phyloP scores from a whole-genome alignment of 2,797 vertebrate species.

The Sciurus carolinensis region DNA sequence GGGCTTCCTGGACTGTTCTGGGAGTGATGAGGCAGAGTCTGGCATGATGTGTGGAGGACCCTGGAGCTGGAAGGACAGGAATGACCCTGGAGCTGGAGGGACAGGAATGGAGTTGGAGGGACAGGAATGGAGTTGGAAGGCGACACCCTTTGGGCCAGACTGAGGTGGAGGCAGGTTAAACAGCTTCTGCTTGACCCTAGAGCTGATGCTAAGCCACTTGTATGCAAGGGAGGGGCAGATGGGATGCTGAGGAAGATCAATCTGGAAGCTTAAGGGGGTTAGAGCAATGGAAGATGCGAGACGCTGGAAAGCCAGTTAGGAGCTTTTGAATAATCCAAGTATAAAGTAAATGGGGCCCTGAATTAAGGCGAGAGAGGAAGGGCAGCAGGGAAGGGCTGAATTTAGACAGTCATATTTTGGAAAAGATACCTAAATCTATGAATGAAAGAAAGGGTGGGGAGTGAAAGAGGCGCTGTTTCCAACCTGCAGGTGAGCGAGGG shows the following conservation, averaged over 20 bases:
- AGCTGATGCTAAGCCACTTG: not conserved
- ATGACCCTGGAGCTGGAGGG: not conserved
- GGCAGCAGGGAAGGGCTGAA: not conserved
- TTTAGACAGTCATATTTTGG: not conserved
- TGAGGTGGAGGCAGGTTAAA: not conserved
- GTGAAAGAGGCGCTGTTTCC: not conserved
- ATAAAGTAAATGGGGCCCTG: not conserved
- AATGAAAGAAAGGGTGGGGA: not conserved
- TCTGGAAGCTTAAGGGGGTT: slow-evolving; percentile 16
- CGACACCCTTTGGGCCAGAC: not conserved
- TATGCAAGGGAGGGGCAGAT: not conserved
- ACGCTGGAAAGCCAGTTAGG: not conserved
- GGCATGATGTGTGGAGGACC: not conserved
- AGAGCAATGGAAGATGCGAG: not conserved
- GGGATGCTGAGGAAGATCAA: slow-evolving; percentile 13
- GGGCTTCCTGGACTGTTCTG: not conserved
- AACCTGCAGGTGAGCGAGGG: not conserved
- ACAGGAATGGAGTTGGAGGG: not conserved
- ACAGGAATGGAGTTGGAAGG: not conserved
- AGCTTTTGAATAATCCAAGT: not conserved
- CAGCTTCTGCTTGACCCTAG: not conserved
- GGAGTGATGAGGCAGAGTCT: not conserved
- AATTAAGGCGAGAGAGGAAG: not conserved
- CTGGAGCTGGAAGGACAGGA: not conserved
- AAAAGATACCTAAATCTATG: not conserved